A percentile compares a stretch with the other conserved stretches of the same genome.
phyloP scores from a whole-genome alignment of 2,888 invertebrate genomes.

The Neocrepidodera transversa region DNA sequence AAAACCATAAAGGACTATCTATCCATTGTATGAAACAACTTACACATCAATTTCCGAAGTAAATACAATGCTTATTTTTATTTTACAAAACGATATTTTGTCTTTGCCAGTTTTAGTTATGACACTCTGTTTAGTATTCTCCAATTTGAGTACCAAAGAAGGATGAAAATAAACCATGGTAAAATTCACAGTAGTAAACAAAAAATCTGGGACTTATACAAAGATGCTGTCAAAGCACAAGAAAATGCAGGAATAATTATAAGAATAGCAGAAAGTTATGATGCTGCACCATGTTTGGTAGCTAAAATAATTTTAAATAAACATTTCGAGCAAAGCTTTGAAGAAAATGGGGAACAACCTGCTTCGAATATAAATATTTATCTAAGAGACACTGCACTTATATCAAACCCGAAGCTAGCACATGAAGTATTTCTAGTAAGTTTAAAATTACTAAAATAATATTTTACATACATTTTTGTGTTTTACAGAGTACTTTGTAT shows the following conservation, averaged over 20 bases:
- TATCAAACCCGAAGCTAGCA: conserved; percentile 73
- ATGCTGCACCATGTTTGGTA: conserved; percentile 66
- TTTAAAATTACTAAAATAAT: background rate
- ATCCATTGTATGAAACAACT: conserved; percentile 43
- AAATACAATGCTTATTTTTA: conserved; percentile 41
- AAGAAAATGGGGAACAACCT: conserved; percentile 45
- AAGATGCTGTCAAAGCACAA: conserved; percentile 56
- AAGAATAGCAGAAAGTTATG: conserved; percentile 64
- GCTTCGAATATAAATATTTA: conserved; percentile 62
- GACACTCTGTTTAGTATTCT: conserved; percentile 75
- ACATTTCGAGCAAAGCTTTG: conserved; percentile 53
- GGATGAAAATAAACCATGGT: conserved; percentile 69
- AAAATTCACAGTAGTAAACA: conserved; percentile 66
- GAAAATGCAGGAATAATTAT: conserved; percentile 69
- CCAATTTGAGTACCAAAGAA: conserved; percentile 69
- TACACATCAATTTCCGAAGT: conserved; percentile 66
- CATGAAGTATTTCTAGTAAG: conserved; percentile 78
- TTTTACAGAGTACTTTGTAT: conserved; percentile 76
- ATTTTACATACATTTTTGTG: too few relatives aligned
- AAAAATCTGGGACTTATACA: conserved; percentile 61
- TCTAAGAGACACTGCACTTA: conserved; percentile 75
- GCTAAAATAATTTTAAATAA: conserved; percentile 67
- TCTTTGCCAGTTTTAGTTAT: conserved; percentile 58
- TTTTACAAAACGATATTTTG: background rate
- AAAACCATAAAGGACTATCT: conserved; percentile 43